Conservation (phyloP, 2,113 vertebrate species). For the Indicator maculatus region DNA sequence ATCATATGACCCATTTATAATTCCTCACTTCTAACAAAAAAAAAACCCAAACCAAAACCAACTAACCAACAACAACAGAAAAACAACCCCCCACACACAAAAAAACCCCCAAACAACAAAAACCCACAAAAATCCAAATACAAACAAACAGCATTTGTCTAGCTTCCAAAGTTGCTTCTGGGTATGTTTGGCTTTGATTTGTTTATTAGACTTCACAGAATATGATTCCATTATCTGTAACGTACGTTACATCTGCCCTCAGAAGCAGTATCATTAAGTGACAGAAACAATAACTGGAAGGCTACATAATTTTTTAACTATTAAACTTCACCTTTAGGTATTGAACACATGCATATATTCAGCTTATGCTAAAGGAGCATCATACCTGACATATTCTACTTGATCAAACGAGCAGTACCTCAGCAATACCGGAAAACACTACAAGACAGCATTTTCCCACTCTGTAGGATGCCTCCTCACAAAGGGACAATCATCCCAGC, state of each 20-base stretch:
- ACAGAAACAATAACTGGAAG: neutral
- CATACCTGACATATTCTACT: fast-evolving
- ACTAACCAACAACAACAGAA: neutral
- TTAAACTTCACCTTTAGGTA: neutral
- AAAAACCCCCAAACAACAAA: neutral
- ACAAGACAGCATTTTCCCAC: neutral
- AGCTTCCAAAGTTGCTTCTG: neutral
- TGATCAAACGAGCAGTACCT: neutral
- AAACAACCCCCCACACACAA: neutral
- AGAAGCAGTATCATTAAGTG: neutral
- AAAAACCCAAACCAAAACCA: neutral
- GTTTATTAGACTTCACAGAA: neutral
- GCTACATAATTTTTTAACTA: neutral
- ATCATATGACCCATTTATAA: neutral
- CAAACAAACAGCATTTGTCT: neutral
- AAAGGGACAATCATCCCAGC: neutral
- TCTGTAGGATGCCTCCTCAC: neutral
- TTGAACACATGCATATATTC: neutral
- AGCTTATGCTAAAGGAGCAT: neutral
- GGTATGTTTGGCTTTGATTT: neutral
- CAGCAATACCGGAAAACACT: neutral
- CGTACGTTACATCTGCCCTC: neutral
- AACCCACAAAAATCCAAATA: neutral
- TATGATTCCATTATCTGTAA: neutral
- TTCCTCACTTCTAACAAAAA: neutral